These are phyloP conservation scores for Daubentonia madagascariensis DNA, from an alignment of 2,113 vertebrate species.

Conservation along the genomic window DNA sequence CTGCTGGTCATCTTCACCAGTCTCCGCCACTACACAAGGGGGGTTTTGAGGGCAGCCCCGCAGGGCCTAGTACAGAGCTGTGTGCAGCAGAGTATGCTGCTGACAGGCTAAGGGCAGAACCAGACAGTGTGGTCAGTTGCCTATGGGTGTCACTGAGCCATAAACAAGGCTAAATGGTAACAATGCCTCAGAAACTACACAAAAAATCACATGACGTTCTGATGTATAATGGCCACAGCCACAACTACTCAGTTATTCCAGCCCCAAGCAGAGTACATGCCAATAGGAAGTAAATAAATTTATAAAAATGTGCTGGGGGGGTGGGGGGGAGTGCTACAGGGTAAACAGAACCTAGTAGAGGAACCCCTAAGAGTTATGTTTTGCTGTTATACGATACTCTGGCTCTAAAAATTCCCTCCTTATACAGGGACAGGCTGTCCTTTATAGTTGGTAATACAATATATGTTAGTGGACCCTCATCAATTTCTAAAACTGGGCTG, in stretches of 20 bases:
- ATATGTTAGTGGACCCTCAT: not conserved
- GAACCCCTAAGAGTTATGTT: not conserved
- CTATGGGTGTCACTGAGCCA: not conserved
- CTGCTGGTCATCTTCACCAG: not conserved
- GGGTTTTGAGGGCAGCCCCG: not conserved
- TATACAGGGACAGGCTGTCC: not conserved
- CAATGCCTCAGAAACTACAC: not conserved
- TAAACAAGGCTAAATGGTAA: not conserved
- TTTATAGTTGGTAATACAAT: not conserved
- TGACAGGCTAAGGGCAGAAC: not conserved
- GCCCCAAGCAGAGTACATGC: not conserved
- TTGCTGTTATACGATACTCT: not conserved
- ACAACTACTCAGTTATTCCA: not conserved
- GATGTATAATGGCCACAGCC: not conserved
- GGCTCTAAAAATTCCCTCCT: conserved; percentile 15
- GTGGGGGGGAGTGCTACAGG: not conserved
- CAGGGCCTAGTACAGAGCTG: not conserved
- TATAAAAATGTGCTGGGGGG: not conserved
- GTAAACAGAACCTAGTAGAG: not conserved
- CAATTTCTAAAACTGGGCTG: not conserved
- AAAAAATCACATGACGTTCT: not conserved
- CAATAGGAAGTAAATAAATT: not conserved
- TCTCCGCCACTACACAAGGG: not conserved
- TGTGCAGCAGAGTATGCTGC: not conserved
- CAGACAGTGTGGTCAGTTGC: not conserved